Conservation (phyloP, 2,888 invertebrate species). For the Zonitis immaculata region DNA sequence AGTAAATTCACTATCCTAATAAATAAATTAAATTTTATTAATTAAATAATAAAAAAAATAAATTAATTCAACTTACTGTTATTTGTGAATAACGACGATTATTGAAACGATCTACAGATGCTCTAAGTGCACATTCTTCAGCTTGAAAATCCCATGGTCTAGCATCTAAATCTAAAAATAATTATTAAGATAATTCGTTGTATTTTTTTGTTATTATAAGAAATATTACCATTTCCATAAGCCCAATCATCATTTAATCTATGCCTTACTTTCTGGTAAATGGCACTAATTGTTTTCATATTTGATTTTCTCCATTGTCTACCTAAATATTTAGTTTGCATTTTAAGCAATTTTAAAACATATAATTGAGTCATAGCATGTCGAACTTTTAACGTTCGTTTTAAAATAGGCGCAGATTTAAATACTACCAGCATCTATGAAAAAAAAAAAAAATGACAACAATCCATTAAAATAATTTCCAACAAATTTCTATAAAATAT, state of each 20-base stretch:
- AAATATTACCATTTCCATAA: constrained; percentile 78
- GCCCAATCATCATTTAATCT: constrained; percentile 99
- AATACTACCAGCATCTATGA: constrained; percentile 92
- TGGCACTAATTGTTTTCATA: constrained; percentile 99
- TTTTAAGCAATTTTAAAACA: constrained; percentile 94
- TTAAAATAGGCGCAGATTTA: constrained; percentile 97
- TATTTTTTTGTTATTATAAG: neutral
- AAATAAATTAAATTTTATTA: constrained; percentile 21
- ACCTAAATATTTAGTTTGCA: constrained; percentile 99
- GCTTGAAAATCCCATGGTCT: constrained; percentile 98
- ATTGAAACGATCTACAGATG: constrained; percentile 95
- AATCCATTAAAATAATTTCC: constrained; percentile 3
- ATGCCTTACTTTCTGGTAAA: constrained; percentile 95
- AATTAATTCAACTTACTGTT: constrained; percentile 29
- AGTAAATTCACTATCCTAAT: constrained; percentile 57
- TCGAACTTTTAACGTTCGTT: constrained; percentile 90
- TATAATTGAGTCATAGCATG: constrained; percentile 98
- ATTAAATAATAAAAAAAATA: neutral
- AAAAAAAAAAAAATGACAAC: too few species aligned
- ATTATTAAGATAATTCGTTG: neutral
- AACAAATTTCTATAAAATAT: neutral
- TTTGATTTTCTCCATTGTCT: constrained; percentile 99
- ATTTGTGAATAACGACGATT: constrained; percentile 69
- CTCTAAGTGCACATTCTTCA: constrained; percentile 91
- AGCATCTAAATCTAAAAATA: constrained; percentile 77